Percentiles rank a stretch among this genome's conserved stretches.
Evolutionary conservation across 2,888 invertebrate genomes (phyloP).

Genomic region (Hypolimnas misippus): DNA sequence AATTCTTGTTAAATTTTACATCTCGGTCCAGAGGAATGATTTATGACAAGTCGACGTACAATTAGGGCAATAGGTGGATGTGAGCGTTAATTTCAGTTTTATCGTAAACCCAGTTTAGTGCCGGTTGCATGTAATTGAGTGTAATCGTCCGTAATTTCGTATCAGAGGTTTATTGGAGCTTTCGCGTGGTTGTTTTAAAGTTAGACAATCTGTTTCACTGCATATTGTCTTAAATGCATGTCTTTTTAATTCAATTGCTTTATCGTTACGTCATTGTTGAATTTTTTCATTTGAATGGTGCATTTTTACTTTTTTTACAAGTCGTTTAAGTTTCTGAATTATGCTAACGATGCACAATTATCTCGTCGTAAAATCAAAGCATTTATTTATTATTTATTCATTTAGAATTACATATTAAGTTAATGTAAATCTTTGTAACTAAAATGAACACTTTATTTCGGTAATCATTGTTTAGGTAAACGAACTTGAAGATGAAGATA

Average conservation of each 20-base stretch:
- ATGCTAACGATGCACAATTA: neutral
- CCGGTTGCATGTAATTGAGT: slow-evolving; percentile 56
- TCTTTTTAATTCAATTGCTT: neutral
- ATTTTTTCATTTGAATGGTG: neutral
- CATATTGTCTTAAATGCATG: neutral
- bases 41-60: slow-evolving; percentile 66
- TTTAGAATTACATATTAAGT: neutral
- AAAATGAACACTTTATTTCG: slow-evolving; percentile 14
- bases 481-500: slow-evolving; percentile 19
- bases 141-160: slow-evolving; percentile 55
- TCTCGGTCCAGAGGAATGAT: slow-evolving; percentile 64
- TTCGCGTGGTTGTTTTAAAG: slow-evolving; percentile 50
- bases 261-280: neutral
- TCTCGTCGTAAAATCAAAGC: neutral
- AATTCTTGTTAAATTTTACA: slow-evolving; percentile 74
- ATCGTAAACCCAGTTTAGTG: slow-evolving; percentile 67
- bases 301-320: neutral
- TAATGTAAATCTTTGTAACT: neutral
- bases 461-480: slow-evolving; percentile 28
- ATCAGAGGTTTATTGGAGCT: slow-evolving; percentile 54
- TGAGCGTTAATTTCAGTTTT: slow-evolving; percentile 74
- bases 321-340: neutral
- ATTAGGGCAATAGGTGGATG: slow-evolving; percentile 66
- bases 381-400: neutral
- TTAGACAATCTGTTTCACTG: neutral